These are phyloP conservation scores for Chalcosyrphus nemorum DNA, from an alignment of 2,888 invertebrate genomes.

Conservation along the genomic window DNA sequence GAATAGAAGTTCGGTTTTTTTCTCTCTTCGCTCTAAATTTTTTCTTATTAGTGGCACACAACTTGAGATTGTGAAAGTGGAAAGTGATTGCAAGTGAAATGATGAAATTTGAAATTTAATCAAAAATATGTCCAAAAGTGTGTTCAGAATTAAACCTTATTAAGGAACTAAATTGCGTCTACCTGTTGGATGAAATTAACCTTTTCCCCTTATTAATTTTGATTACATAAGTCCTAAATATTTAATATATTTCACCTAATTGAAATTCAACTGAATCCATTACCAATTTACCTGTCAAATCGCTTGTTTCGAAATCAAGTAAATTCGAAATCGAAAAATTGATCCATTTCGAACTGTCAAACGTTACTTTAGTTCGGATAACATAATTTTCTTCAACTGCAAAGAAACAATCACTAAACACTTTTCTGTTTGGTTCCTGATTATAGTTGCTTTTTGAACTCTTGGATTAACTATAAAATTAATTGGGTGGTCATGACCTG, in stretches of 20 bases:
- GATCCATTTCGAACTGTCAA: not conserved
- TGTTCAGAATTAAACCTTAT: not conserved
- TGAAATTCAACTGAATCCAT: too few species aligned
- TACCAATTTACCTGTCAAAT: too few species aligned
- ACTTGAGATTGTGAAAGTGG: slow-evolving; percentile 16
- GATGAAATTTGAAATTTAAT: not conserved
- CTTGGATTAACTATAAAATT: slow-evolving; percentile 8
- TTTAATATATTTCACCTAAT: too few species aligned
- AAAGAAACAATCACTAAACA: not conserved
- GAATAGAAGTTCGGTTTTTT: slow-evolving; percentile 30
- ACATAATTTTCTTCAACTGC: not conserved
- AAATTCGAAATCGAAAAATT: not conserved
- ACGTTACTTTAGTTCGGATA: not conserved
- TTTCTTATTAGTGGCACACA: not conserved
- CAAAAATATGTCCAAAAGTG: slow-evolving; percentile 9
- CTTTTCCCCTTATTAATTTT: too few species aligned
- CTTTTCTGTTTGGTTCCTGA: not conserved
- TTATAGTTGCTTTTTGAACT: not conserved
- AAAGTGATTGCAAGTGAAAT: slow-evolving; percentile 12
- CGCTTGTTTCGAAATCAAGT: too few species aligned
- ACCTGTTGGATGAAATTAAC: not conserved
- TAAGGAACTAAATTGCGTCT: not conserved
- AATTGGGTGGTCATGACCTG: slow-evolving; percentile 27
- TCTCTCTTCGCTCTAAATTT: not conserved
- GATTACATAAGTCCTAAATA: not conserved